These are phyloP conservation scores for Drosophila nigrodunni DNA, from an alignment of 1,140 invertebrate species.

Conservation along the genomic window DNA sequence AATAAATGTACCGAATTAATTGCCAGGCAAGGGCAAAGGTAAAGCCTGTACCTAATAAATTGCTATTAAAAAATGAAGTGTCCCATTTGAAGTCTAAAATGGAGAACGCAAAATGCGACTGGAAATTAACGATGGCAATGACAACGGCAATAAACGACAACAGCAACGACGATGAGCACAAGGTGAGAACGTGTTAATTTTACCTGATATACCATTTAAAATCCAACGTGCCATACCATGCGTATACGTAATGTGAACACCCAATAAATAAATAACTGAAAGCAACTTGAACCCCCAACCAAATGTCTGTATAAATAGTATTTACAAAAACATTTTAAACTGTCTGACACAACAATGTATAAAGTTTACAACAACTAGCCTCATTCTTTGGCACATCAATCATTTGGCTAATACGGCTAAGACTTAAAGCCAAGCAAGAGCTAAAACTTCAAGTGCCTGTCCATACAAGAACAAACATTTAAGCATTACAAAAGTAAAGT, in stretches of 20 bases:
- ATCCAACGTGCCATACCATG: neutral
- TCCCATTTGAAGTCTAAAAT: conserved; percentile 24
- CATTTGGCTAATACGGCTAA: neutral
- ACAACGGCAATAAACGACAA: conserved; percentile 15
- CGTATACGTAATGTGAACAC: conserved; percentile 35
- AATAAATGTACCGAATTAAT: conserved; percentile 68
- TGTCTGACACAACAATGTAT: neutral
- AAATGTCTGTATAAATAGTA: neutral
- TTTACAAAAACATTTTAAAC: too few relatives aligned
- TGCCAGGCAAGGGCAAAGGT: conserved; percentile 42
- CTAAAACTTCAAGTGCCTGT: neutral
- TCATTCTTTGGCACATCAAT: conserved; percentile 9
- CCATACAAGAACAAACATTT: neutral
- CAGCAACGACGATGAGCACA: neutral
- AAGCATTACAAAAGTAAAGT: neutral
- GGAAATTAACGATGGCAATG: conserved; percentile 35
- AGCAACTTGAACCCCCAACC: neutral
- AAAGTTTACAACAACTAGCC: conserved; percentile 2
- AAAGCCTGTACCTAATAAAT: conserved; percentile 51
- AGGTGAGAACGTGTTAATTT: conserved; percentile 30
- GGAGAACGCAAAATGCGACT: conserved; percentile 11
- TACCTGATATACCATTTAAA: conserved; percentile 21
- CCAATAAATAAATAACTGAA: conserved; percentile 5
- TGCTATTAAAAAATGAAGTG: conserved; percentile 55
- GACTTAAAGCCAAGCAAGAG: neutral